These are phyloP conservation scores for Thermophis baileyi DNA, from an alignment of 2,113 vertebrate genomes.

Conservation along the genomic window DNA sequence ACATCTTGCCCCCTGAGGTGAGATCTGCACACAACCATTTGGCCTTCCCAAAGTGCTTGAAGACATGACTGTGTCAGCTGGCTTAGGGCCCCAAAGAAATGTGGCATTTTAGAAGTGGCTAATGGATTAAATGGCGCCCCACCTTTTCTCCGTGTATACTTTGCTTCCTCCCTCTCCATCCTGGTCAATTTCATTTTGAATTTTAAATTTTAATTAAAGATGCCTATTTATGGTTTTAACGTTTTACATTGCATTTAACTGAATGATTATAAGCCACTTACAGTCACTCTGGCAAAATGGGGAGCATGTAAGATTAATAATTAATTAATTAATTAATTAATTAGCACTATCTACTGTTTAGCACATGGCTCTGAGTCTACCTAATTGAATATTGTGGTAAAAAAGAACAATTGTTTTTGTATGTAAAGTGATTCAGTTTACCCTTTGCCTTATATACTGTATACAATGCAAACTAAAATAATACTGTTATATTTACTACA, in stretches of 20 bases:
- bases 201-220: not conserved
- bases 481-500: not conserved
- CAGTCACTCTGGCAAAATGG: not conserved
- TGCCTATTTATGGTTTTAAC: not conserved
- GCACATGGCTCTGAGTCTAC: not conserved
- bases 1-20: not conserved
- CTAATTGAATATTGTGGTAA: not conserved
- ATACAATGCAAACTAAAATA: not conserved
- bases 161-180: not conserved
- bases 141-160: not conserved
- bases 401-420: not conserved
- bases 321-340: not conserved
- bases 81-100: not conserved
- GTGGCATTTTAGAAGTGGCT: not conserved
- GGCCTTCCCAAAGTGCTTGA: not conserved
- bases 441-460: not conserved
- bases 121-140: not conserved
- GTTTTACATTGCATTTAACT: not conserved
- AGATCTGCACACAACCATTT: not conserved
- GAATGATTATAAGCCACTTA: not conserved
- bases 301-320: not conserved
- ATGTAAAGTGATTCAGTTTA: not conserved
- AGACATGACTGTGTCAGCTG: not conserved
- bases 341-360: not conserved
- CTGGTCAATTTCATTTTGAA: not conserved